phyloP scores from a whole-genome alignment of 53 echinoderm and acorn worm species.

The Glandiceps talaboti region DNA sequence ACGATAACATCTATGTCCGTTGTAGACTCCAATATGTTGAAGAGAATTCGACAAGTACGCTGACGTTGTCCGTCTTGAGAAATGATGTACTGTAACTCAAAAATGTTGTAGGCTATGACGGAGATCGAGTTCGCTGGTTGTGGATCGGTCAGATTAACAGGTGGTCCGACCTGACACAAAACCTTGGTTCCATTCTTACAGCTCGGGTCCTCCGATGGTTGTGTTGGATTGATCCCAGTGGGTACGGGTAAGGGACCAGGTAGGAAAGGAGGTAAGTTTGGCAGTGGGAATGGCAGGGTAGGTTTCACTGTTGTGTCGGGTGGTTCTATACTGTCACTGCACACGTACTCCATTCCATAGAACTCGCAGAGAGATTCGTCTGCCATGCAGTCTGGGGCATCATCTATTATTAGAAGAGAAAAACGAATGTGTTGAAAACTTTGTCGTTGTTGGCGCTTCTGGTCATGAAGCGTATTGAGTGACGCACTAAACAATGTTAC shows the following conservation, averaged over 20 bases:
- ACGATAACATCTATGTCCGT: constrained; percentile 77
- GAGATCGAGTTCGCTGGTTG: constrained; percentile 33
- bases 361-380: constrained; percentile 33
- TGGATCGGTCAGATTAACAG: constrained; percentile 27
- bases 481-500: no score
- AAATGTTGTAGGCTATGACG: constrained; percentile 69
- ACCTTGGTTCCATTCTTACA: constrained; percentile 52
- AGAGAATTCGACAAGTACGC: constrained; percentile 67
- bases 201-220: constrained; percentile 16
- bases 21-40: constrained; percentile 28
- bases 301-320: background rate
- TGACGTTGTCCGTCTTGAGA: constrained; percentile 69
- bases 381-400: constrained; percentile 40
- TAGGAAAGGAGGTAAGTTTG: no score
- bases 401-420: constrained; percentile 20
- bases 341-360: constrained; percentile 63
- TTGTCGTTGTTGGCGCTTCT: no score
- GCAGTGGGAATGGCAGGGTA: background rate
- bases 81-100: constrained; percentile 57
- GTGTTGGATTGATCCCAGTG: no score
- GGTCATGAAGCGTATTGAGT: no score
- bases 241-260: background rate
- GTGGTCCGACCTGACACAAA: constrained; percentile 32
- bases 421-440: no score
- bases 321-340: constrained; percentile 21